phyloP scores from a whole-genome alignment of 2,888 invertebrate genomes.

The Drosophila nr. perissopoda region DNA sequence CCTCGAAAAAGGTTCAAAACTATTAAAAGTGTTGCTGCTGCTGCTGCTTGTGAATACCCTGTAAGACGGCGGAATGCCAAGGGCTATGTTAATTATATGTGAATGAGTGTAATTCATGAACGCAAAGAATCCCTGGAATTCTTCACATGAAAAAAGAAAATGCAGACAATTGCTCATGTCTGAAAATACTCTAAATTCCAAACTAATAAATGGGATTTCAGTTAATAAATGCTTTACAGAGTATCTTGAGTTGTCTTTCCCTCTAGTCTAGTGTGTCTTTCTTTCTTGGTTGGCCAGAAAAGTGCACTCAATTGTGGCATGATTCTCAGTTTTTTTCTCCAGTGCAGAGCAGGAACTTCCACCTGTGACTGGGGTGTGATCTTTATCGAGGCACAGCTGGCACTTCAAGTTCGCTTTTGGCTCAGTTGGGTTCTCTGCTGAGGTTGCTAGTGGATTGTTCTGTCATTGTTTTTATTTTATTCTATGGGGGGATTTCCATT shows the following conservation, averaged over 20 bases:
- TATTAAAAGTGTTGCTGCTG: constrained; percentile 63
- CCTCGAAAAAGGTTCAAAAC: constrained; percentile 72
- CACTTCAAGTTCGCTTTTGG: constrained; percentile 62
- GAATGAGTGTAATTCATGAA: constrained; percentile 15
- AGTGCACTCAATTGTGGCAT: constrained; percentile 76
- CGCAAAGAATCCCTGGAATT: constrained; percentile 1
- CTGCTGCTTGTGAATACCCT: constrained; percentile 40
- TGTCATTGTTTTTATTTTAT: constrained; percentile 53
- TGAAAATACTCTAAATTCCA: neutral
- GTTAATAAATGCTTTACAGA: constrained; percentile 19
- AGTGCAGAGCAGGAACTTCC: constrained; percentile 40
- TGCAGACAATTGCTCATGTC: neutral
- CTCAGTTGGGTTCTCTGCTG: constrained; percentile 29
- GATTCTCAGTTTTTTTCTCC: constrained; percentile 53
- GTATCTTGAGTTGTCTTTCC: constrained; percentile 20
- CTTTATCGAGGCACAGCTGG: constrained; percentile 71
- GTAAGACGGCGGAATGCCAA: constrained; percentile 11
- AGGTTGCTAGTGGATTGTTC: constrained; percentile 18
- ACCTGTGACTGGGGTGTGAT: constrained; percentile 70
- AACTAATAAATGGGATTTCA: constrained; percentile 1
- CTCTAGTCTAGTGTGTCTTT: neutral
- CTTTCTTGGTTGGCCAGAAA: constrained; percentile 12
- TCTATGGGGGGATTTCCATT: constrained; percentile 57
- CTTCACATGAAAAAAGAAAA: constrained; percentile 2
- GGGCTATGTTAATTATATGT: constrained; percentile 21